phyloP scores from a whole-genome alignment of 2,113 vertebrate species.

The Poecile atricapillus region DNA sequence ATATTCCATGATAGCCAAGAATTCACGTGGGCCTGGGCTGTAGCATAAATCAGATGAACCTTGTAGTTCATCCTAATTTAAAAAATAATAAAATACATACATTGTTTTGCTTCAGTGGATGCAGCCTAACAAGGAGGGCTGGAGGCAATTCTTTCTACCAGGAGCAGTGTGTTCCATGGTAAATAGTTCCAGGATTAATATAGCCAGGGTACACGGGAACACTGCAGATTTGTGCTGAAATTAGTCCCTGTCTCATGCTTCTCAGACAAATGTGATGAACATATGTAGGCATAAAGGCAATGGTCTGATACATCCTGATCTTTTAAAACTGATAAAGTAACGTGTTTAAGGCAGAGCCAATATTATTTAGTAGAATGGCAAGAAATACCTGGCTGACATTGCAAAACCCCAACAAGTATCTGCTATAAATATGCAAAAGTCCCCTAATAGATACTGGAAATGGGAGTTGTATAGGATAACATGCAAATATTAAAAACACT shows the following conservation, averaged over 20 bases:
- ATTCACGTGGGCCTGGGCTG: neutral
- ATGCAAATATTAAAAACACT: neutral
- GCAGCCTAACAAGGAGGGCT: neutral
- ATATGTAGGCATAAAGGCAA: neutral
- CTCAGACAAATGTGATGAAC: neutral
- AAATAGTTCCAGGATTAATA: slow-evolving; percentile 8
- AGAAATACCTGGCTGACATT: neutral
- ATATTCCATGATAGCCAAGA: neutral
- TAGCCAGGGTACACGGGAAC: neutral
- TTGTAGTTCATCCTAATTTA: neutral
- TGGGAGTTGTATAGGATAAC: neutral
- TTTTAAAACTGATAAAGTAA: neutral
- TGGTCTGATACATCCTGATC: neutral
- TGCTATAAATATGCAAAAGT: neutral
- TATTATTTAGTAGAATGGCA: neutral
- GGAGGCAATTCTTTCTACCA: neutral
- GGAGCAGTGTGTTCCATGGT: neutral
- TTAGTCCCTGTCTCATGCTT: neutral
- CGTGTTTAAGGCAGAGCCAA: neutral
- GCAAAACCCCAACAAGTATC: neutral
- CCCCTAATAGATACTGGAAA: neutral
- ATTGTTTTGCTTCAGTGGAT: neutral
- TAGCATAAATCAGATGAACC: neutral
- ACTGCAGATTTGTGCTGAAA: neutral
- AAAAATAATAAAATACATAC: neutral